phyloP scores from a whole-genome alignment of 2,888 invertebrate species.

The Tineola bisselliella region DNA sequence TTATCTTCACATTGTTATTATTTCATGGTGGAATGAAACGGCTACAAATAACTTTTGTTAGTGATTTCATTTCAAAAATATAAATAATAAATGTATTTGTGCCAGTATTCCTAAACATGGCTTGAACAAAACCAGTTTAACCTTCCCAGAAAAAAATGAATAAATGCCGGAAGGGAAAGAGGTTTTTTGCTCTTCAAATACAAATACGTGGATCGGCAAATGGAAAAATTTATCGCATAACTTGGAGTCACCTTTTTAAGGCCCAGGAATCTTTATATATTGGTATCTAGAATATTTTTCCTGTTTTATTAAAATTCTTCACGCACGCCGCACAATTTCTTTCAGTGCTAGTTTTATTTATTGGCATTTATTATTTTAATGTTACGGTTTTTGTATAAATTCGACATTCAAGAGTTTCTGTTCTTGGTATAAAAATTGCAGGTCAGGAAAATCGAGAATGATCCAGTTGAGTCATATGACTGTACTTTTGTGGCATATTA shows the following conservation, averaged over 20 bases:
- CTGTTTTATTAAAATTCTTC: constrained; percentile 8
- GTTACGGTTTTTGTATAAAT: too few relatives aligned
- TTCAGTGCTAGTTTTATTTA: not conserved
- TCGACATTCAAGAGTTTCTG: too few relatives aligned
- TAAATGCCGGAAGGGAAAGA: not conserved
- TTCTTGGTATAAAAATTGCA: too few relatives aligned
- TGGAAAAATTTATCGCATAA: not conserved
- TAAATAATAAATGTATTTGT: too few relatives aligned
- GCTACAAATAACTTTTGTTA: too few relatives aligned
- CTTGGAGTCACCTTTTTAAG: constrained; percentile 1
- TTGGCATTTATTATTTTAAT: not conserved
- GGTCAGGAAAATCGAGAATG: too few relatives aligned
- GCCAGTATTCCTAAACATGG: not conserved
- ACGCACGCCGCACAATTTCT: not conserved
- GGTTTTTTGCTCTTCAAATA: not conserved
- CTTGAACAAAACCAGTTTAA: not conserved
- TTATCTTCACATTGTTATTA: too few relatives aligned
- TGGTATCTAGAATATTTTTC: not conserved
- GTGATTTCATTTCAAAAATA: too few relatives aligned
- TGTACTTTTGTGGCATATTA: too few relatives aligned
- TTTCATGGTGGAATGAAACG: too few relatives aligned
- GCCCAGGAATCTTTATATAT: constrained; percentile 1
- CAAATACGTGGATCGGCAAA: not conserved
- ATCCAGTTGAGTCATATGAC: too few relatives aligned
- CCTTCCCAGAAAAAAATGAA: not conserved